Percentiles rank a stretch among this genome's conserved stretches.
Conservation (phyloP, 2,888 invertebrate species). For the Monoplex corrugatus region DNA sequence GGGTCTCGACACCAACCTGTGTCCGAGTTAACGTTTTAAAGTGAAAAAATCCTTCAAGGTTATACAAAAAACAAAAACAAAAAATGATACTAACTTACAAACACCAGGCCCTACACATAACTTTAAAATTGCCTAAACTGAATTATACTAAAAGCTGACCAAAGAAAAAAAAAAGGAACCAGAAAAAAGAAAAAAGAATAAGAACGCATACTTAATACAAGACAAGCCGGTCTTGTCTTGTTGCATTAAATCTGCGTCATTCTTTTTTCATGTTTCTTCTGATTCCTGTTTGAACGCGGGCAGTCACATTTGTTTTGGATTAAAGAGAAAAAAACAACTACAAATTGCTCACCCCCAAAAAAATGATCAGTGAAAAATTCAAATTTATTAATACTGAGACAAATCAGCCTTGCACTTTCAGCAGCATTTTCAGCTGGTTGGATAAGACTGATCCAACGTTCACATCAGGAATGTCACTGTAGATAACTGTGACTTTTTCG, state of each 20-base stretch:
- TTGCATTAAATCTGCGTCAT: too few relatives aligned
- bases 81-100: too few relatives aligned
- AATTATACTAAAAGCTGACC: neutral
- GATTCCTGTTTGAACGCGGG: too few relatives aligned
- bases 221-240: too few relatives aligned
- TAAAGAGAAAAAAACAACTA: too few relatives aligned
- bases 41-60: too few relatives aligned
- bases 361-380: neutral
- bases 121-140: neutral
- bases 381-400: conserved; percentile 18
- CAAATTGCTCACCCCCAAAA: neutral
- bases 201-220: neutral
- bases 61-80: too few relatives aligned
- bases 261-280: too few relatives aligned
- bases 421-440: conserved; percentile 77
- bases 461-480: conserved; percentile 56
- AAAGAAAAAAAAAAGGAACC: neutral
- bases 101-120: too few relatives aligned
- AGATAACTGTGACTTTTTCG: conserved; percentile 51
- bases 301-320: too few relatives aligned
- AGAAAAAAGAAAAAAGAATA: neutral
- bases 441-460: conserved; percentile 67
- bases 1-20: too few relatives aligned
- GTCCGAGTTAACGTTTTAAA: too few relatives aligned
- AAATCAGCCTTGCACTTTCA: conserved; percentile 74